These are phyloP conservation scores for Progne subis DNA, from an alignment of 2,113 vertebrate species.

Conservation along the genomic window DNA sequence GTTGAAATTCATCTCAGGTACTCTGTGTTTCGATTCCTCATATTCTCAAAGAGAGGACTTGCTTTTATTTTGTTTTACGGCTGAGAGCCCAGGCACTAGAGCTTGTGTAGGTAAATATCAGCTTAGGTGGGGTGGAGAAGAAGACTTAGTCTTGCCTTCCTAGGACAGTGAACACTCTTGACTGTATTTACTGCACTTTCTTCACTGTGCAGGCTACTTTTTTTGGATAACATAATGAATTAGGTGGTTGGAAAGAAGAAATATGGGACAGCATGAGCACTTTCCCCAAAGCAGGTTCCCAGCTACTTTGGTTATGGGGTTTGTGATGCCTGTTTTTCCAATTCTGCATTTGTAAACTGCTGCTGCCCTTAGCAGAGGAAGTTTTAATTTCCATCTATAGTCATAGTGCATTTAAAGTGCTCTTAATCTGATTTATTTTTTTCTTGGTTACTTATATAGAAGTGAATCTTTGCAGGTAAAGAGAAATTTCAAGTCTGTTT, in stretches of 20 bases:
- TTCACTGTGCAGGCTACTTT: neutral
- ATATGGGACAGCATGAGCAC: fast-evolving
- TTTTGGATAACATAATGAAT: neutral
- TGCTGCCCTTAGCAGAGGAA: neutral
- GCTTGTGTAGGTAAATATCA: neutral
- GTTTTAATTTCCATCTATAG: neutral
- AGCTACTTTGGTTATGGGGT: fast-evolving
- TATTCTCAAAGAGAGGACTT: neutral
- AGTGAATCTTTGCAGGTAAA: neutral
- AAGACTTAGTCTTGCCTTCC: neutral
- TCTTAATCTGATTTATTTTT: neutral
- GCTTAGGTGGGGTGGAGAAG: neutral
- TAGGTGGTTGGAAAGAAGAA: neutral
- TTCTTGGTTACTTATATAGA: neutral
- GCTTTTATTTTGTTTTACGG: neutral
- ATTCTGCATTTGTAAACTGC: neutral
- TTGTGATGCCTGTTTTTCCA: neutral
- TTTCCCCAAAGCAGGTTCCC: neutral
- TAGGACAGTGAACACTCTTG: neutral
- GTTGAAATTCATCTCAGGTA: neutral
- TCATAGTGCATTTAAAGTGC: neutral
- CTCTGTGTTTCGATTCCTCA: neutral
- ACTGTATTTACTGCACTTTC: neutral
- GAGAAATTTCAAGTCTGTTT: neutral
- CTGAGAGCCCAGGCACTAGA: fast-evolving